Base-by-base conservation (phyloP, 2,797 vertebrate species). In the Eupleurogrammus muticus region DNA sequence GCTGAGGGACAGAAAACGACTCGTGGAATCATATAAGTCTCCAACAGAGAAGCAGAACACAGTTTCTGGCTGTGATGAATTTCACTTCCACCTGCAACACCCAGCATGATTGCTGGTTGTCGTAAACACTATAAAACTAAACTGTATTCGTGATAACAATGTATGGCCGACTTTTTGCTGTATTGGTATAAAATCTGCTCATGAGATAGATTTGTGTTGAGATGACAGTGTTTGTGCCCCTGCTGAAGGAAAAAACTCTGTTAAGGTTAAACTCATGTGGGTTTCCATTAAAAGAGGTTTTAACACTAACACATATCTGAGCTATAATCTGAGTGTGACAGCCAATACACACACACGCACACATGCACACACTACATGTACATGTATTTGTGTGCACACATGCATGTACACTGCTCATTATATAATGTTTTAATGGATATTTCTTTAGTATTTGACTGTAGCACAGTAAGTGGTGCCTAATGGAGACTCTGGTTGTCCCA, bases 221-320 rank as follows among this genome's bases (percentile, higher is more conserved):
- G 38, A 53, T 72, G 60, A 73, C 47, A 23, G 52, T 35, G 61
- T 49, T 66, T 73, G 38, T 36, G 53, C 79, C 53, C 19, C 67
- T 42, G 68, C 36, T 46, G 70, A 54, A 6, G 28, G 50, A 49
- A 50, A 75, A 59, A 53, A 61, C 34, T 34, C 32, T 9, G 32
- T 67, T 42, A 38, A 14, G 28, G 46, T 68, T 24, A 6, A 34
- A 0, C 13, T 46, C 36, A 14, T 52, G 20, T 57, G 58, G 21
- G 16, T 51, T 51, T 46, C 28, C 16, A 48, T 24, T 28, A 40
- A 78, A 56, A 59, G 21, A 9, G 48, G n/a, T 34, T 83, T 73
- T 44, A 77, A 61, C 65, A 21, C 14, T 23, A 19, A 66, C 35
- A 10, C 19, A 14, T 1, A 7, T 17, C 51, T 12, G 23, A 21